phyloP scores from a whole-genome alignment of 2,888 invertebrate species.

The Latheticus oryzae region DNA sequence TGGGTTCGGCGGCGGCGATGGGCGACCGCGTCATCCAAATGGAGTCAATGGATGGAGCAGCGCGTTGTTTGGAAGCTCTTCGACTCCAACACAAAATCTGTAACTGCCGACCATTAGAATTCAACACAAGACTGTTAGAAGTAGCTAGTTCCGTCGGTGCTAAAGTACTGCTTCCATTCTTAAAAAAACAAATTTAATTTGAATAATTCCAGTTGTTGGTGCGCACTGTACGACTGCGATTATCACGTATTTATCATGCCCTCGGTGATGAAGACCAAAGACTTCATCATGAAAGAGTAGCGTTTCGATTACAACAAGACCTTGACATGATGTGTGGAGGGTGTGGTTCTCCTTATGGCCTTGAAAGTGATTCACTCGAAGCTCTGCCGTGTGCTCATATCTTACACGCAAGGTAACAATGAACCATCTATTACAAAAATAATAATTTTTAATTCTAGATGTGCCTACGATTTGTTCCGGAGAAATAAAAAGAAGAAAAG shows the following conservation, averaged over 20 bases:
- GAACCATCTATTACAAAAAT: background rate
- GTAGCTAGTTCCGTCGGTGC: slow-evolving; percentile 89
- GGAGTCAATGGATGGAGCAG: slow-evolving; percentile 92
- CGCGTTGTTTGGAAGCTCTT: slow-evolving; percentile 82
- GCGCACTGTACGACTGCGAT: slow-evolving; percentile 80
- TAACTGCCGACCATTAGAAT: slow-evolving; percentile 87
- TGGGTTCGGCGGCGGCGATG: slow-evolving; percentile 81
- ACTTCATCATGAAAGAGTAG: slow-evolving; percentile 79
- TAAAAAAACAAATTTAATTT: slow-evolving; percentile 8
- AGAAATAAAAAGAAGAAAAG: slow-evolving; percentile 72
- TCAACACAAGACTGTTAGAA: slow-evolving; percentile 84
- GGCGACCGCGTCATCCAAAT: slow-evolving; percentile 88
- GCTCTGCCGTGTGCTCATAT: slow-evolving; percentile 90
- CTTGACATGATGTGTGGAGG: slow-evolving; percentile 85
- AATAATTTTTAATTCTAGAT: slow-evolving; percentile 64
- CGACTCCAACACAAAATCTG: slow-evolving; percentile 85
- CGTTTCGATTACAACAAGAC: slow-evolving; percentile 73
- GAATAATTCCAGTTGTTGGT: slow-evolving; percentile 75
- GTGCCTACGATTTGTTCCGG: slow-evolving; percentile 76
- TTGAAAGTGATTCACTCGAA: slow-evolving; percentile 79
- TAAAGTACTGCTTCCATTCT: slow-evolving; percentile 69
- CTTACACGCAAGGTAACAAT: slow-evolving; percentile 79
- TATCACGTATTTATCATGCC: slow-evolving; percentile 84
- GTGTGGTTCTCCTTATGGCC: slow-evolving; percentile 82
- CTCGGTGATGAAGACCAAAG: slow-evolving; percentile 85